Evolutionary conservation across 2,888 invertebrate species (phyloP).

Genomic region (Chydorus sphaericus): DNA sequence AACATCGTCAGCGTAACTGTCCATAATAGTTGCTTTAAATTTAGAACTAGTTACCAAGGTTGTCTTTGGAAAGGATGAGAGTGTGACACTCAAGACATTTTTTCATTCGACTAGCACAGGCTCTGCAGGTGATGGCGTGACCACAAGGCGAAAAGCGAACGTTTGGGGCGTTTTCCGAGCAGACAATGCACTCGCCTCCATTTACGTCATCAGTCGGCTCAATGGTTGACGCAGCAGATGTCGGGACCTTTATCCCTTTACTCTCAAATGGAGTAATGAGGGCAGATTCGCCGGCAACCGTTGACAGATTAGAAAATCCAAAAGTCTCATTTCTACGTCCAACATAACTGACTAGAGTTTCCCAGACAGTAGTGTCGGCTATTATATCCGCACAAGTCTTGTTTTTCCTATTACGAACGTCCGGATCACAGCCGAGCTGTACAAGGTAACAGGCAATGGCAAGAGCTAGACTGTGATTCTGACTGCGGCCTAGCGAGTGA

Average conservation of each 20-base stretch:
- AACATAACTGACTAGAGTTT: conserved; percentile 34
- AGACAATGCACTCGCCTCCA: conserved; percentile 47
- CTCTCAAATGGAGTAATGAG: not conserved
- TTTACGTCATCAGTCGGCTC: conserved; percentile 11
- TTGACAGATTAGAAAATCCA: no score
- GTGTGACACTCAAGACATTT: conserved; percentile 54
- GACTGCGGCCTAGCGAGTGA: conserved; percentile 28
- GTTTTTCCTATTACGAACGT: conserved; percentile 47
- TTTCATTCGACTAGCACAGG: conserved; percentile 60
- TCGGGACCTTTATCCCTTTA: conserved; percentile 20
- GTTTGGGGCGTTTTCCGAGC: conserved; percentile 48
- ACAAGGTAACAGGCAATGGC: conserved; percentile 58
- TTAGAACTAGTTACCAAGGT: conserved; percentile 17
- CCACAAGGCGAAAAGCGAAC: conserved; percentile 56
- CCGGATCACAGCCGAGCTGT: conserved; percentile 45
- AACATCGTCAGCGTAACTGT: not conserved
- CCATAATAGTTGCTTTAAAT: not conserved
- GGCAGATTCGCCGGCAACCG: not conserved
- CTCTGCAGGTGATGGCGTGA: conserved; percentile 56
- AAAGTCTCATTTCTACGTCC: not conserved
- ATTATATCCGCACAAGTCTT: conserved; percentile 54
- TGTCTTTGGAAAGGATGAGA: conserved; percentile 32
- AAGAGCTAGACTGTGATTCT: conserved; percentile 36
- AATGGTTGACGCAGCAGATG: conserved; percentile 1
- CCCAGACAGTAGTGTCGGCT: conserved; percentile 36